Evolutionary conservation across 2,797 vertebrate species (phyloP).

Genomic region (Novumbra hubbsi): DNA sequence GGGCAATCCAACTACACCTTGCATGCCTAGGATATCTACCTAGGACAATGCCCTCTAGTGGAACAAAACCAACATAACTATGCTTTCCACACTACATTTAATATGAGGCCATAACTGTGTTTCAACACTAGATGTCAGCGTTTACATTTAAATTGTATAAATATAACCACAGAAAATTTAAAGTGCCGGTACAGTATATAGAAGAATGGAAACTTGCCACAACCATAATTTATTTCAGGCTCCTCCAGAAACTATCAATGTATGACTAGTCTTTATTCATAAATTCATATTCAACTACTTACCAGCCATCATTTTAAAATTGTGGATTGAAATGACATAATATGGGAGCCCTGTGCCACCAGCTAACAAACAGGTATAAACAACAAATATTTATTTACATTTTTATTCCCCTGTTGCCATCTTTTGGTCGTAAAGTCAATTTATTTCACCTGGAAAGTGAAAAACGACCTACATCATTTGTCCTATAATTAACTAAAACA

Average conservation of each 20-base stretch:
- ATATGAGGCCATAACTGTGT: neutral
- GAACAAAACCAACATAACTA: no score
- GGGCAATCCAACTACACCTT: no score
- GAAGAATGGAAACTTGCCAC: no score
- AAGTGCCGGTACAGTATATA: no score
- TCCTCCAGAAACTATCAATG: neutral
- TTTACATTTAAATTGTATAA: constrained; percentile 18
- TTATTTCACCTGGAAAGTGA: neutral
- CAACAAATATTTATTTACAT: no score
- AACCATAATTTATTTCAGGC: neutral
- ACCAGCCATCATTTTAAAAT: neutral
- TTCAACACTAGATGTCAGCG: constrained; percentile 54
- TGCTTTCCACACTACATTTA: no score
- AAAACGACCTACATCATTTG: neutral
- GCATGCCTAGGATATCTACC: no score
- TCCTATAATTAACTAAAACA: neutral
- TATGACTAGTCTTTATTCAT: neutral
- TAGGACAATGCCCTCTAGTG: no score
- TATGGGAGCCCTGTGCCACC: neutral
- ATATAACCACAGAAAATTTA: neutral
- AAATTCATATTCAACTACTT: no score
- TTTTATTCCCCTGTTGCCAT: neutral
- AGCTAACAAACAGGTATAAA: no score
- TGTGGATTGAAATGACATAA: neutral
- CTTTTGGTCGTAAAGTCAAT: neutral